A percentile compares a stretch with the other conserved stretches of the same genome.
Conservation (phyloP, 2,797 vertebrate species). For the Calcarius lapponicus region DNA sequence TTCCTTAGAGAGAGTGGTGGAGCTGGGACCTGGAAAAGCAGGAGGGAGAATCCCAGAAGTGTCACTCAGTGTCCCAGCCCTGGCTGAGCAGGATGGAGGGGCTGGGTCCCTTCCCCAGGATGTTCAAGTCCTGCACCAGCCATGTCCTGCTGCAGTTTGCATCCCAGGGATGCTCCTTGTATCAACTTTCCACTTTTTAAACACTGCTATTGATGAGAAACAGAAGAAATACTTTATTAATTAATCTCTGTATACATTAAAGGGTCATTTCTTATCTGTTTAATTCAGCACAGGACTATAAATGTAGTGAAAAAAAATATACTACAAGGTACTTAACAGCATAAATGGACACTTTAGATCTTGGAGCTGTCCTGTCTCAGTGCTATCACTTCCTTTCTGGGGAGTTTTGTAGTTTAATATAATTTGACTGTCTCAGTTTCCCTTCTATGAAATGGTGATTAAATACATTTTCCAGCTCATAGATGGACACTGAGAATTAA, state of each 20-base stretch:
- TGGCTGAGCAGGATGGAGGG: not conserved
- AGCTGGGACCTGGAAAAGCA: not conserved
- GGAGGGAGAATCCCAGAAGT: not conserved
- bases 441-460: not conserved
- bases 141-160: not conserved
- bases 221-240: not conserved
- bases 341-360: not conserved
- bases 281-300: not conserved
- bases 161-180: not conserved
- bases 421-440: not conserved
- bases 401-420: not conserved
- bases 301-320: not conserved
- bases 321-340: not conserved
- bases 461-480: not conserved
- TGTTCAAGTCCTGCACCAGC: not conserved
- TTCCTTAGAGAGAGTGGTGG: not conserved
- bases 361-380: not conserved
- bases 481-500: not conserved
- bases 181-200: not conserved
- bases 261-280: not conserved
- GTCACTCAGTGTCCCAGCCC: not conserved
- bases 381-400: not conserved
- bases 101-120: not conserved
- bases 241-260: not conserved
- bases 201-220: not conserved